Conservation (phyloP, 2,797 vertebrate genomes). For the Sebastes nivosus region DNA sequence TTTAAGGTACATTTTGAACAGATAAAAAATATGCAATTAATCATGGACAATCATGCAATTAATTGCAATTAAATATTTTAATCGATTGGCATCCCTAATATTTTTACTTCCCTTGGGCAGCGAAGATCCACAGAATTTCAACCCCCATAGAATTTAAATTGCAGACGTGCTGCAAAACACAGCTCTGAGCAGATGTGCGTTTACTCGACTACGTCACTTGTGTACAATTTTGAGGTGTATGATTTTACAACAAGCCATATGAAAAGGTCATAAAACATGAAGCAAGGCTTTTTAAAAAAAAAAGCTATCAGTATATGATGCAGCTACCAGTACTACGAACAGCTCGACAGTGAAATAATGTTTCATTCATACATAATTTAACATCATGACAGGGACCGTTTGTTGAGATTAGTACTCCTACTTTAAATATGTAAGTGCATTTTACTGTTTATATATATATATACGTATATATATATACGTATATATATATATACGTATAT, state of each 20-base stretch:
- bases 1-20: too few species aligned
- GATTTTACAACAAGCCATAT: neutral
- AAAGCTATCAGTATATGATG: neutral
- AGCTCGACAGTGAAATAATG: constrained; percentile 12
- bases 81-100: neutral
- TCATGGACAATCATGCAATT: too few species aligned
- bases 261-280: constrained; percentile 36
- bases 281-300: neutral
- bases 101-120: neutral
- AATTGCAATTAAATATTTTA: too few species aligned
- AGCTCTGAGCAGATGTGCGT: neutral
- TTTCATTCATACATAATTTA: constrained; percentile 46
- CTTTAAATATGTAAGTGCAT: constrained; percentile 16
- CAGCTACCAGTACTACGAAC: neutral
- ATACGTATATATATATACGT: too few species aligned
- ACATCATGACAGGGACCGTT: neutral
- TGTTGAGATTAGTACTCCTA: neutral
- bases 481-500: neutral
- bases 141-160: neutral
- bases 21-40: too few species aligned
- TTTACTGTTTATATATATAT: neutral
- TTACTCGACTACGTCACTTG: neutral
- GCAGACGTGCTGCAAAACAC: neutral
- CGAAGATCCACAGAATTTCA: neutral
- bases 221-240: neutral